A percentile compares a stretch with the other conserved stretches of the same genome.
phyloP scores from a whole-genome alignment of 2,113 vertebrate species.

The Alethe diademata region DNA sequence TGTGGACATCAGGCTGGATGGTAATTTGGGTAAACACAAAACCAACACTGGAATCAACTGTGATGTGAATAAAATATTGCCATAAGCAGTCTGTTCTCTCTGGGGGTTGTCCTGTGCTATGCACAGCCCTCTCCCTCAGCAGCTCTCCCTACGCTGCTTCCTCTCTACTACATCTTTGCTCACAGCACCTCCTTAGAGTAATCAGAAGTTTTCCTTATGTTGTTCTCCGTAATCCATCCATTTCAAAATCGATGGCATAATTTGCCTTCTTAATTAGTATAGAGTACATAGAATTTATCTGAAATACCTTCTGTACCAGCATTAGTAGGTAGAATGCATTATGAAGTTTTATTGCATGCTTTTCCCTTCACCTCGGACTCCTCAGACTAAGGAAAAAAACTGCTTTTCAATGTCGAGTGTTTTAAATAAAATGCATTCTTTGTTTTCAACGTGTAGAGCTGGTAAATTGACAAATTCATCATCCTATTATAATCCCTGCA shows the following conservation, averaged over 20 bases:
- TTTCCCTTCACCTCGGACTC: not conserved
- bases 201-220: not conserved
- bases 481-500: slow-evolving; percentile 63
- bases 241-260: not conserved
- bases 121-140: not conserved
- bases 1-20: not conserved
- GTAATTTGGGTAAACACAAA: not conserved
- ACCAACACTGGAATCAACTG: not conserved
- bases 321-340: not conserved
- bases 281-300: not conserved
- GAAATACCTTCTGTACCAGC: not conserved
- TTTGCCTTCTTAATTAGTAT: not conserved
- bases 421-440: slow-evolving; percentile 36
- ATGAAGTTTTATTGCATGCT: not conserved
- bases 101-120: fast-evolving
- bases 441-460: slow-evolving; percentile 28
- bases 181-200: not conserved
- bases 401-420: not conserved
- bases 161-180: not conserved
- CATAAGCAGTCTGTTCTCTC: not conserved
- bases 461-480: slow-evolving; percentile 60
- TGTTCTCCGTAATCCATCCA: not conserved
- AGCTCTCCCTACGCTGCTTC: fast-evolving
- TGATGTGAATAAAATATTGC: not conserved
- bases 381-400: not conserved